Evolutionary conservation across 1,140 invertebrate genomes (phyloP).

Genomic region (Manduca sexta): DNA sequence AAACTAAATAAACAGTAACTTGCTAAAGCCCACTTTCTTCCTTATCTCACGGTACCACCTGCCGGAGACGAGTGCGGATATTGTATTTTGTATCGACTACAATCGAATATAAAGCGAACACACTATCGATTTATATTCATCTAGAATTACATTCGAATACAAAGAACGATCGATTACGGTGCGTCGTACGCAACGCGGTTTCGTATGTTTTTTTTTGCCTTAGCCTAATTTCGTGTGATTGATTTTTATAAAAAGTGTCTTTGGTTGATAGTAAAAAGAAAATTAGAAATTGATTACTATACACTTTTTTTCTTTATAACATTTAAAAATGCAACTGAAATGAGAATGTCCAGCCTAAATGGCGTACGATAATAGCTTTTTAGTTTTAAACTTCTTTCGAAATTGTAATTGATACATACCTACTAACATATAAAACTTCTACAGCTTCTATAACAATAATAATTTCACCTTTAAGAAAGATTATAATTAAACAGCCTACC

Average conservation of each 20-base stretch:
- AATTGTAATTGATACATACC: no score
- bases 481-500: no score
- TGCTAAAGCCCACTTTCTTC: conserved; percentile 29
- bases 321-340: no score
- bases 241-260: conserved; percentile 12
- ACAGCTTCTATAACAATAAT: no score
- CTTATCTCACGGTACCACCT: conserved; percentile 24
- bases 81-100: conserved; percentile 14
- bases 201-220: background rate
- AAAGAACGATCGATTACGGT: no score
- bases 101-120: conserved; percentile 14
- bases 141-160: background rate
- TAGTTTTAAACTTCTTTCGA: no score
- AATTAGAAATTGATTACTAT: no score
- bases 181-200: background rate
- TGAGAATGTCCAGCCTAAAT: no score
- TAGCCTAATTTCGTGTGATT: conserved; percentile 8
- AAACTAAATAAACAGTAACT: conserved; percentile 35
- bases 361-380: no score
- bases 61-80: conserved; percentile 21
- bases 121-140: conserved; percentile 8
- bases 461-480: no score
- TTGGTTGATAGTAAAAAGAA: background rate
- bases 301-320: no score
- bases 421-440: no score